Evolutionary conservation across 2,888 invertebrate species (phyloP), one percentile per base, ranked within the genome.

Genomic region (Priocnemis perturbator): DNA sequence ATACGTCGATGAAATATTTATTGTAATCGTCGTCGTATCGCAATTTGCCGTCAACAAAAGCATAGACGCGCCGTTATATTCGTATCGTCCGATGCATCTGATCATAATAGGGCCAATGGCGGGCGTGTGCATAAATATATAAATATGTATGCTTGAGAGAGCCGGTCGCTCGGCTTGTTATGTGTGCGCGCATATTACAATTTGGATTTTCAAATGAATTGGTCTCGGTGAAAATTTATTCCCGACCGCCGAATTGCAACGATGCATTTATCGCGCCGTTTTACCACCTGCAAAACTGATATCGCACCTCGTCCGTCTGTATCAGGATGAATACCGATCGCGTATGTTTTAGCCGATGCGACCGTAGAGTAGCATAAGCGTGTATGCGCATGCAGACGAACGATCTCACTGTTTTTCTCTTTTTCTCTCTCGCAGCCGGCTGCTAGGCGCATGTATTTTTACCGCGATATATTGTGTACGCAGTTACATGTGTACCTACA

Each of bases 121-220:
- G 26, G 5, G 47, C 47, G n/a, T 19, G 14, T 19, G 9, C n/a
- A 65, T 67, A 73, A 75, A 77, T 70, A 50, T 60, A 60, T 76
- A 69, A 73, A 75, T 77, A 68, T 75, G 64, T 68, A 69, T 69
- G 59, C 69, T 37, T 11, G 37, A 3, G 37, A 60, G 52, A 50
- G 58, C 59, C 50, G 17, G 50, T 2, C 30, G 5, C 19, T 0
- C 21, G 45, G 45, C 17, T 20, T 9, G 44, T 57, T 53, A 44
- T 7, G 55, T 37, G 44, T 60, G 65, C 69, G 64, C 67, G 79
- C 77, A 77, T 79, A 79, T 79, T 79, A 79, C 75, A 71, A 77
- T 79, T 75, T 69, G 80, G 76, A 79, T 79, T 62, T 68, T 71
- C 69, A 63, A 79, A 79, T 77, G 75, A 79, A 79, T 75, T 70